These are phyloP conservation scores for Malaclemys terrapin DNA, from an alignment of 2,113 vertebrate genomes.

Conservation along the genomic window DNA sequence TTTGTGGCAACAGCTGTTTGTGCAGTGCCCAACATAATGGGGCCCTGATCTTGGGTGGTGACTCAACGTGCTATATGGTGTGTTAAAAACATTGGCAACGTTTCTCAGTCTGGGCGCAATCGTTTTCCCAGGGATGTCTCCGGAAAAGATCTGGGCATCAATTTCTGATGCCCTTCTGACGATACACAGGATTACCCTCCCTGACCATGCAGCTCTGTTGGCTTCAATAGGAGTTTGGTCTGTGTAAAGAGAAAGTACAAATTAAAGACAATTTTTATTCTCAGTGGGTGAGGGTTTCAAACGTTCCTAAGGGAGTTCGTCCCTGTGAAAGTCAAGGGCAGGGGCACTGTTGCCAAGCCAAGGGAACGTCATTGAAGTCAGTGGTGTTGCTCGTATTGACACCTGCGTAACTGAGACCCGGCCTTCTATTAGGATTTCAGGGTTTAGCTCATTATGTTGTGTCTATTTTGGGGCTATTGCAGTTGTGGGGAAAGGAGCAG, in stretches of 20 bases:
- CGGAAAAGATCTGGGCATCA: neutral
- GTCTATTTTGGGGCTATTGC: neutral
- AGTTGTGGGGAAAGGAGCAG: neutral
- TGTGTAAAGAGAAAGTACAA: neutral
- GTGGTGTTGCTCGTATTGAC: neutral
- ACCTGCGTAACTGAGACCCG: neutral
- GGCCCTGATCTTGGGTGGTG: neutral
- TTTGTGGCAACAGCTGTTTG: neutral
- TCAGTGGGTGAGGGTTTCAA: neutral
- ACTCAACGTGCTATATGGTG: neutral
- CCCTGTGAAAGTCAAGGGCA: rapidly evolving
- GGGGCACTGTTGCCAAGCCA: rapidly evolving
- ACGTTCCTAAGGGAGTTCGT: rapidly evolving
- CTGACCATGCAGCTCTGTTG: neutral
- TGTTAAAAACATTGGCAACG: neutral
- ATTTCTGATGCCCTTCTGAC: neutral
- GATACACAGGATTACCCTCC: neutral
- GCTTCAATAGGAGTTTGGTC: neutral
- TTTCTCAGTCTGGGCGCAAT: neutral
- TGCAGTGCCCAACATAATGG: neutral
- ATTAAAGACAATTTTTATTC: neutral
- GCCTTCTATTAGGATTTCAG: neutral
- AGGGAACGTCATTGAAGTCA: rapidly evolving
- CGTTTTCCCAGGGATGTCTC: neutral
- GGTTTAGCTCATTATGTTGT: neutral